phyloP scores from a whole-genome alignment of 2,113 vertebrate genomes.

The Nycticebus coucang region DNA sequence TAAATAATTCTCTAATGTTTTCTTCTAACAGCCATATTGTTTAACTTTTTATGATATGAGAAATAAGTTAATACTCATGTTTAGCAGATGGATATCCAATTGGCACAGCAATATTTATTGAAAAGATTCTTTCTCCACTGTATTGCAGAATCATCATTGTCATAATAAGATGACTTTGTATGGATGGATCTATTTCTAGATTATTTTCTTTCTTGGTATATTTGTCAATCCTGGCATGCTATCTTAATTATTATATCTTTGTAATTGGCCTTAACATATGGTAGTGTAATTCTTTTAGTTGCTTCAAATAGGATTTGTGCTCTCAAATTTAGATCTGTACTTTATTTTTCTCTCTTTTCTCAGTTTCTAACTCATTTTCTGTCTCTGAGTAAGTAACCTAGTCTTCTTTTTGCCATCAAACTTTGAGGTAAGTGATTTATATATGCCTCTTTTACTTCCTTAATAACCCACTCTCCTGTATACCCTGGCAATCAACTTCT shows the following conservation, averaged over 20 bases:
- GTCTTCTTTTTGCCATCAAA: not conserved
- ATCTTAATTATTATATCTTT: not conserved
- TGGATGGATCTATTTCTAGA: not conserved
- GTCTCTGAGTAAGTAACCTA: not conserved
- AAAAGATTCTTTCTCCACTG: not conserved
- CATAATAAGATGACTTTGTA: not conserved
- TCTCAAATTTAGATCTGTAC: not conserved
- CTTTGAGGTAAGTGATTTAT: not conserved
- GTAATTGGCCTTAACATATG: not conserved
- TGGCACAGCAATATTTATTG: not conserved
- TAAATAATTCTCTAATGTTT: not conserved
- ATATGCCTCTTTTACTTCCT: not conserved
- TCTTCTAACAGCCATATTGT: not conserved
- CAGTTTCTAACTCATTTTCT: not conserved
- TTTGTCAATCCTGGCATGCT: slow-evolving; percentile 12
- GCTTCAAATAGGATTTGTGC: not conserved
- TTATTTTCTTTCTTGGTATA: not conserved
- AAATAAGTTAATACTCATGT: not conserved
- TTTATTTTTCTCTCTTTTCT: not conserved
- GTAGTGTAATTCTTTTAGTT: not conserved
- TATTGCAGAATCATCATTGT: not conserved
- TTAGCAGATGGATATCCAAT: not conserved
- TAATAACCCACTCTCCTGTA: not conserved
- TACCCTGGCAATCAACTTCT: not conserved
- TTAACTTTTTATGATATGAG: not conserved